These are phyloP conservation scores for Dicyrtomina minuta DNA, from an alignment of 2,888 invertebrate genomes.

Conservation along the genomic window DNA sequence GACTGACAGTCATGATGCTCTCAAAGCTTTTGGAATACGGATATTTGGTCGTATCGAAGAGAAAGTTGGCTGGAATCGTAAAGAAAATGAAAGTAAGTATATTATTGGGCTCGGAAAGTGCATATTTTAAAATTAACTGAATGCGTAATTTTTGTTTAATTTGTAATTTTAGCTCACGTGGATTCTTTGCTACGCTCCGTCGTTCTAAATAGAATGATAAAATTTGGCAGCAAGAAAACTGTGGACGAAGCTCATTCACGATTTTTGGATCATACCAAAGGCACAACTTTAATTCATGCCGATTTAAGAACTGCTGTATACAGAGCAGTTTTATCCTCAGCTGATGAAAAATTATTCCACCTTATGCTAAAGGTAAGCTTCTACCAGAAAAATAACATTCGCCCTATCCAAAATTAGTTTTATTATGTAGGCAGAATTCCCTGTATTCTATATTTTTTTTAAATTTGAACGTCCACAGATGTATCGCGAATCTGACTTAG, in stretches of 20 bases:
- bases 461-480: conserved; percentile 56
- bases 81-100: conserved; percentile 65
- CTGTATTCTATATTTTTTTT: conserved; percentile 1
- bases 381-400: no score
- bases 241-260: conserved; percentile 74
- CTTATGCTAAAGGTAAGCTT: conserved; percentile 68
- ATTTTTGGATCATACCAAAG: conserved; percentile 66
- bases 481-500: conserved; percentile 80
- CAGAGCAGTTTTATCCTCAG: conserved; percentile 75
- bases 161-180: conserved; percentile 64
- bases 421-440: no score
- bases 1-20: conserved; percentile 71
- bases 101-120: no score
- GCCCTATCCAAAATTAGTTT: no score
- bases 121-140: background rate
- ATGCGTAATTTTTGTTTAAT: background rate
- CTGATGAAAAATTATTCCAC: conserved; percentile 70
- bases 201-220: conserved; percentile 78
- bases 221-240: conserved; percentile 66
- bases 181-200: conserved; percentile 82
- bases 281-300: conserved; percentile 69
- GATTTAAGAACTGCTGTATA: conserved; percentile 86
- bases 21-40: conserved; percentile 72
- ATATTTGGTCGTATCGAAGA: conserved; percentile 72
- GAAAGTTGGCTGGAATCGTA: conserved; percentile 82